phyloP scores from a whole-genome alignment of 1,140 invertebrate genomes.

The Drosophila athabasca region DNA sequence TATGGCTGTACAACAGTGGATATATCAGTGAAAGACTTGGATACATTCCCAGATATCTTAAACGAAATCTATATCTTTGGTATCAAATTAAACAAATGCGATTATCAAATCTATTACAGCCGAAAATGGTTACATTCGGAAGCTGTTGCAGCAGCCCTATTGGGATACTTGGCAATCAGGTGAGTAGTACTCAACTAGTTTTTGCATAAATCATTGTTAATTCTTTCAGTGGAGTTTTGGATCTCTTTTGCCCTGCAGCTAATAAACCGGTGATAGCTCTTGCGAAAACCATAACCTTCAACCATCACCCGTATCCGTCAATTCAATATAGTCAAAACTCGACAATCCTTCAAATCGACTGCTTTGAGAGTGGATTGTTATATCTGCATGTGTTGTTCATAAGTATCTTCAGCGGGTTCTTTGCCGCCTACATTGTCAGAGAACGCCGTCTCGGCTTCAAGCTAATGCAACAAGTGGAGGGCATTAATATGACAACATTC shows the following conservation, averaged over 20 bases:
- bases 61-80: conserved; percentile 8
- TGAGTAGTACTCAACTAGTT: neutral
- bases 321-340: neutral
- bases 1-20: neutral
- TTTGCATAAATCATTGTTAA: neutral
- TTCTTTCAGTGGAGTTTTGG: neutral
- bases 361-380: neutral
- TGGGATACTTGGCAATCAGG: conserved; percentile 7
- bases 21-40: neutral
- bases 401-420: conserved; percentile 29
- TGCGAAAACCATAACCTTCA: conserved; percentile 6
- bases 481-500: conserved; percentile 41
- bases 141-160: conserved; percentile 4
- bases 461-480: conserved; percentile 34
- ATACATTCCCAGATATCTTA: neutral
- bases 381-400: neutral
- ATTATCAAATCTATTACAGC: conserved; percentile 11
- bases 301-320: conserved; percentile 10
- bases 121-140: conserved; percentile 21
- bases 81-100: neutral
- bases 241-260: neutral
- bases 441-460: conserved; percentile 20
- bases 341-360: neutral
- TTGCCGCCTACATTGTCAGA: conserved; percentile 15
- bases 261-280: neutral